Evolutionary conservation across 2,888 invertebrate species (phyloP).

Genomic region (Tanytarsus gracilentus): DNA sequence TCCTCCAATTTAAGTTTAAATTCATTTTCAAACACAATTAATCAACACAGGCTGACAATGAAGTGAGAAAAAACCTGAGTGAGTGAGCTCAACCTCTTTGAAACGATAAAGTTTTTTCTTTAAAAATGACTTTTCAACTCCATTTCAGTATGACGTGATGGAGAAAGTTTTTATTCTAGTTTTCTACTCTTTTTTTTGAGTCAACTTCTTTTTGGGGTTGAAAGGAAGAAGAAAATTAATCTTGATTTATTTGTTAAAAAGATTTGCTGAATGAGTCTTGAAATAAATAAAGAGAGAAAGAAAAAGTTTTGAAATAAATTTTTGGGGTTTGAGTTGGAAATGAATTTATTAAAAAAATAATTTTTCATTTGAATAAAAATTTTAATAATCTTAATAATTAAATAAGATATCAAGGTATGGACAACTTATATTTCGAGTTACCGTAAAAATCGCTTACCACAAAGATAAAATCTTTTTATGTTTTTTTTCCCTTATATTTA

Average conservation of each 20-base stretch:
- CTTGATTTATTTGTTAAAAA: constrained; percentile 2
- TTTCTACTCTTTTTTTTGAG: background rate
- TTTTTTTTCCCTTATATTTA: too few species aligned
- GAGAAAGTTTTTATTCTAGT: background rate
- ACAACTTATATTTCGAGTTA: too few species aligned
- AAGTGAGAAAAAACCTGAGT: constrained; percentile 4
- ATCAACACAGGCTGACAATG: constrained; percentile 14
- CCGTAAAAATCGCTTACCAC: too few species aligned
- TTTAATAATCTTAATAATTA: too few species aligned
- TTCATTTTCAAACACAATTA: constrained; percentile 21
- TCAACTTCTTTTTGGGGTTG: background rate
- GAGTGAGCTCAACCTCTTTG: background rate
- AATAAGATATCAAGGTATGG: too few species aligned
- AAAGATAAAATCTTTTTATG: too few species aligned
- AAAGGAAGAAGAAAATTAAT: constrained; percentile 11
- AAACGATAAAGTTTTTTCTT: background rate
- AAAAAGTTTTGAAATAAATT: background rate
- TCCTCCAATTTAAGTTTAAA: background rate
- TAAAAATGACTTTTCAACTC: constrained; percentile 14
- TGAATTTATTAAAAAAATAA: too few species aligned
- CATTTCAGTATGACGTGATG: background rate
- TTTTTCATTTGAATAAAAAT: too few species aligned
- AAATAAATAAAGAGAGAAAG: background rate
- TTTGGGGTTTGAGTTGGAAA: too few species aligned
- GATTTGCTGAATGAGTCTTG: background rate